These are phyloP conservation scores for Cololabis saira DNA, from an alignment of 2,113 vertebrate genomes.

Conservation along the genomic window DNA sequence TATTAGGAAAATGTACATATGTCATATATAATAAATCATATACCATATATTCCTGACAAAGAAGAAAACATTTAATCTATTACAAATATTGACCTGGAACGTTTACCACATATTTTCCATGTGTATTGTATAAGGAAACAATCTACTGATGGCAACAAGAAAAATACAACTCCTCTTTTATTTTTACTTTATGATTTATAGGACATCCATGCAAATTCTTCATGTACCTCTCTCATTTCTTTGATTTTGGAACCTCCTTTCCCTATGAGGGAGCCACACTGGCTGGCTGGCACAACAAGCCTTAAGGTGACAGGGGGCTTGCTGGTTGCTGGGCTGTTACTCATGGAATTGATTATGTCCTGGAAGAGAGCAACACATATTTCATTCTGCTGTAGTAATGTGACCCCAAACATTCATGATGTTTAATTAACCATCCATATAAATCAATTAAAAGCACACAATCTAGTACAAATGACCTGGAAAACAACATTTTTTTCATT, in stretches of 20 bases:
- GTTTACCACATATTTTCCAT: no score
- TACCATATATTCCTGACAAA: no score
- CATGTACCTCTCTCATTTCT: slow-evolving; percentile 94
- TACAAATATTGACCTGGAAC: no score
- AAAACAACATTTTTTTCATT: not conserved
- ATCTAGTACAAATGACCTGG: not conserved
- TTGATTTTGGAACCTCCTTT: slow-evolving; percentile 99
- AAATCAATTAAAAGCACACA: slow-evolving; percentile 8
- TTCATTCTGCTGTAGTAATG: slow-evolving; percentile 3
- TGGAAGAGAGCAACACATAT: slow-evolving; percentile 64
- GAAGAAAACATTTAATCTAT: no score
- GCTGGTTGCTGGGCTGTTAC: slow-evolving; percentile 96
- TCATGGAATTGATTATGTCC: slow-evolving; percentile 99
- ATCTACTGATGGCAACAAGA: no score
- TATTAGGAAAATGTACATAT: no score
- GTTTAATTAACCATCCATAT: not conserved
- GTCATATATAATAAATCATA: no score
- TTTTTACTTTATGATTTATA: no score
- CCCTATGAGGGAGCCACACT: slow-evolving; percentile 96
- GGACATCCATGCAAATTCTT: not conserved
- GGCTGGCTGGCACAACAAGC: slow-evolving; percentile 94
- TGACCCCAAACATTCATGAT: not conserved
- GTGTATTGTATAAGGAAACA: no score
- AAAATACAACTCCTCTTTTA: no score
- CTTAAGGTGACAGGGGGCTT: slow-evolving; percentile 94